Evolutionary conservation across 2,888 invertebrate genomes (phyloP), one percentile per base, ranked within the genome.

Genomic region (Drosophila flavopinicola): DNA sequence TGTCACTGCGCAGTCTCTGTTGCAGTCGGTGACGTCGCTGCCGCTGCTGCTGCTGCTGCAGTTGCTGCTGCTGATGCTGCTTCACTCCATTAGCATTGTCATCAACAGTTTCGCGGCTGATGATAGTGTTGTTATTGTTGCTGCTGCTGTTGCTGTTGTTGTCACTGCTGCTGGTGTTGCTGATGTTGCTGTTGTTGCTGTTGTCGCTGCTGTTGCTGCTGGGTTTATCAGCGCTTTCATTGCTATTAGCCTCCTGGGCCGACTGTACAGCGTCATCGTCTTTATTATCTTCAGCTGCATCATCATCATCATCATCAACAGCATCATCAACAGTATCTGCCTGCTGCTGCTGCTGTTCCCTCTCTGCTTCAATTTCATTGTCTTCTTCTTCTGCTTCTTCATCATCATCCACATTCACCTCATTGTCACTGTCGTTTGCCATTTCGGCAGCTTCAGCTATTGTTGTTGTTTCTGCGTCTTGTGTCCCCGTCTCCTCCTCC

Each of bases 381-480:
- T 13, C 45, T 1, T 10, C 41, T 5, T 51, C 58, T 17, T 39
- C 73, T 4, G 48, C 59, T 35, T 66, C 52, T 3, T 71, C 75
- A 1, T 77, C 74, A 37, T 71, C 75, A 65, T 79, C 79, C 42
- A 66, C 65, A 68, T 72, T 75, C 70, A 80, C 69, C 52, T 82
- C 82, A 60, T 84, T 82, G 61, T 84, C 77, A 58, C 70, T 67
- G 44, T 75, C 78, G 53, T 78, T 66, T 69, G 47, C 78, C 38
- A 68, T 54, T 75, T 69, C 27, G 9, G 33, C 66, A 38, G 32
- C 58, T 17, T 54, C 63, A 41, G 51, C 44, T 44, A 15, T 15
- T 4, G 45, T 11, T 11, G 11, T 6, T 44, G 30, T 13, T 44
- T 51, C 45, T n/a, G 23, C 41, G 6, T 10, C 24, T 33, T 58